These are phyloP conservation scores for Eleginops maclovinus DNA, from an alignment of 2,113 vertebrate genomes.

Conservation along the genomic window DNA sequence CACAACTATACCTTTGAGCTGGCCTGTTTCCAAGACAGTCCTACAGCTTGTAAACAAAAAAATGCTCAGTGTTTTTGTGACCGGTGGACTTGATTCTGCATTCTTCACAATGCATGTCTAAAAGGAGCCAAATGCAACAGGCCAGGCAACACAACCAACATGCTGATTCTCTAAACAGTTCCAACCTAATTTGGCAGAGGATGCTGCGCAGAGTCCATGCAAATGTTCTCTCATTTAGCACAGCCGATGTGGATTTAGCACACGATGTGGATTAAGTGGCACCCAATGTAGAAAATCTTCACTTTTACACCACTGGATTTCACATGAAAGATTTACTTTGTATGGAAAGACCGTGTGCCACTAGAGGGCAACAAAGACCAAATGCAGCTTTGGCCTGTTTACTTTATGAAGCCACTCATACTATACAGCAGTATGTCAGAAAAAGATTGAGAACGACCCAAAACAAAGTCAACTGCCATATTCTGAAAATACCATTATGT, in stretches of 20 bases:
- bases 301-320: background rate
- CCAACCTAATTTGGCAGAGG: constrained; percentile 34
- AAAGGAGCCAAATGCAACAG: constrained; percentile 5
- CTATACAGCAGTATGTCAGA: no score
- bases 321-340: background rate
- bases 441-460: no score
- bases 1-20: background rate
- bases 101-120: background rate
- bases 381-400: background rate
- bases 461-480: no score
- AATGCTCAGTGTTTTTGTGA: constrained; percentile 4
- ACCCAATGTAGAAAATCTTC: background rate
- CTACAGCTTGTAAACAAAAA: constrained; percentile 2
- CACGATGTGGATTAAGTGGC: constrained; percentile 31
- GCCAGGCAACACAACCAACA: constrained; percentile 8
- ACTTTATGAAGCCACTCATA: background rate
- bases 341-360: constrained; percentile 2
- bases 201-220: background rate
- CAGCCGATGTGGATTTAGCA: constrained; percentile 30
- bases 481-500: no score
- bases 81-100: constrained; percentile 11
- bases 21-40: background rate
- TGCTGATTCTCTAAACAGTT: constrained; percentile 20
- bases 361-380: constrained; percentile 50
- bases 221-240: constrained; percentile 17